A percentile compares a stretch with the other conserved stretches of the same genome.
phyloP scores from a whole-genome alignment of 2,113 vertebrate genomes.

The Caretta caretta region DNA sequence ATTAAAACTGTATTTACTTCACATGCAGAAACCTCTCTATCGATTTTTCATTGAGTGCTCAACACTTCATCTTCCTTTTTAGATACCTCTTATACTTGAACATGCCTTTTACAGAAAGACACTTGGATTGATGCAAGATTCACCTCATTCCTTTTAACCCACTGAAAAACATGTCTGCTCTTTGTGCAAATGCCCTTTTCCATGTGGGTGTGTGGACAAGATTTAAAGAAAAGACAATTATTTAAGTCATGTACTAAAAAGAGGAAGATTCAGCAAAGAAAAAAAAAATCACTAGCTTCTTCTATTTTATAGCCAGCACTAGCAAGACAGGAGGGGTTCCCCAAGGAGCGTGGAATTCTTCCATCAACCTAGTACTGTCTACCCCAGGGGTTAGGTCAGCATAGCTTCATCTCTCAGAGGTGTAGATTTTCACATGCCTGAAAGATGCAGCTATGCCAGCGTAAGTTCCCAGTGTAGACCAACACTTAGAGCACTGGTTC shows the following conservation, averaged over 20 bases:
- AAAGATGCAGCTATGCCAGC: not conserved
- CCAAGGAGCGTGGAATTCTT: not conserved
- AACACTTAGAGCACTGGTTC: not conserved
- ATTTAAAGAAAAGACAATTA: not conserved
- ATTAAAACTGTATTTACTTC: not conserved
- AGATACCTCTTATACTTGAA: not conserved
- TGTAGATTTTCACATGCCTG: too few species aligned
- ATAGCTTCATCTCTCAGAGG: too few species aligned
- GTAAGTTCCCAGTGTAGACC: not conserved
- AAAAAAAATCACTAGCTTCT: not conserved
- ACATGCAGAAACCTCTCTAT: not conserved
- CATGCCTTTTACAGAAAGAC: not conserved
- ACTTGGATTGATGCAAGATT: not conserved
- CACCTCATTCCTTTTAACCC: not conserved
- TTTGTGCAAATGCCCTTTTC: not conserved
- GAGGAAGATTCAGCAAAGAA: not conserved
- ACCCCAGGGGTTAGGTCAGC: too few species aligned
- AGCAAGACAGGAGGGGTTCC: not conserved
- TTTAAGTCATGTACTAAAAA: not conserved
- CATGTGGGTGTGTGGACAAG: not conserved
- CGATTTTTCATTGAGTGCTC: not conserved
- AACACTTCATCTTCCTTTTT: not conserved
- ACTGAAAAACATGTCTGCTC: not conserved
- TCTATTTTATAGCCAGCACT: not conserved
- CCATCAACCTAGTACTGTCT: not conserved